Percentiles rank a stretch among this genome's conserved stretches.
phyloP scores from a whole-genome alignment of 92 coral and sea anemone genomes.

The Epizoanthus illoricatus region DNA sequence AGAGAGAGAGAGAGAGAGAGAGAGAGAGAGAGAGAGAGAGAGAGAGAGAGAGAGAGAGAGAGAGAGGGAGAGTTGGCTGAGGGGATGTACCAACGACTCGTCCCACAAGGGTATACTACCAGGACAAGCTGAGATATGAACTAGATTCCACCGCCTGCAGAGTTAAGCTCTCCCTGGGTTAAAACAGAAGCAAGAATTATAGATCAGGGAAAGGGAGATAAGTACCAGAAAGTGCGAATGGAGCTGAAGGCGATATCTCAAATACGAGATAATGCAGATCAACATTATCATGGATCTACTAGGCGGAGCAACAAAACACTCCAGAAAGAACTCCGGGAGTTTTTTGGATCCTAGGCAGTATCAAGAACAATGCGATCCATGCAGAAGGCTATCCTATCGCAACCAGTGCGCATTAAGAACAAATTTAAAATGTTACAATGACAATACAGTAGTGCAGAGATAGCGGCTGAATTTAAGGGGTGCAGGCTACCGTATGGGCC shows the following conservation, averaged over 20 bases:
- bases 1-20: no score
- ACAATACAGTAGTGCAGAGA: no score
- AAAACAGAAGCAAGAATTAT: not conserved
- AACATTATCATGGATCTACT: not conserved
- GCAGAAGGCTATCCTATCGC: not conserved
- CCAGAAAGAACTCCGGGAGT: not conserved
- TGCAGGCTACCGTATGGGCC: no score
- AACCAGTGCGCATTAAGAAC: no score
- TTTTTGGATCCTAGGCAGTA: not conserved
- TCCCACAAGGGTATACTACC: no score
- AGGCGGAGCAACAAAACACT: not conserved
- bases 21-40: no score
- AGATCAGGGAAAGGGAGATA: not conserved
- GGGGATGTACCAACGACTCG: no score
- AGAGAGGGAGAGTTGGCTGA: no score
- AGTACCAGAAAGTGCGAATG: not conserved
- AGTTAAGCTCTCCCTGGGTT: not conserved
- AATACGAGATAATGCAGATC: not conserved
- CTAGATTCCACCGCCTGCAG: no score
- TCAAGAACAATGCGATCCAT: not conserved
- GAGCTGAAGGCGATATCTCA: not conserved
- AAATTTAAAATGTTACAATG: not conserved
- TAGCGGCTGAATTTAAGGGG: no score
- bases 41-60: no score
- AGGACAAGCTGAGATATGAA: no score